Evolutionary conservation across 2,797 vertebrate species (phyloP), one percentile per base, ranked within the genome.

Genomic region (Pygocentrus nattereri): DNA sequence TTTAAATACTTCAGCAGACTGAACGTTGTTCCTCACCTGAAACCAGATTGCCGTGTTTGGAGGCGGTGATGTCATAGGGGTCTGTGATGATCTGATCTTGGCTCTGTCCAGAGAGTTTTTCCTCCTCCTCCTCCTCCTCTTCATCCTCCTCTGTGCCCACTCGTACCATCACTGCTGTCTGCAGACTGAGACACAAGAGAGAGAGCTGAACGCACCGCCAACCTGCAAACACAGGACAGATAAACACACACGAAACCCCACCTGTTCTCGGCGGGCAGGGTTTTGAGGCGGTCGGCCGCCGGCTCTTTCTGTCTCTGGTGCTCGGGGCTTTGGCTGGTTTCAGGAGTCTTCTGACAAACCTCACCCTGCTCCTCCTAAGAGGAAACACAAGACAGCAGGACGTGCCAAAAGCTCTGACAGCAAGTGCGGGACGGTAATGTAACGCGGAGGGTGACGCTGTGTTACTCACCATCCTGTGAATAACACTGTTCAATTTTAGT

Each of bases 81-180:
- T 67, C 71, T 18, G 68, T 80, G 18, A 81, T 68, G 7, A 80
- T 73, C 31, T 49, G 75, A 47, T 78, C 84, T 62, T 76, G 67
- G 79, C 74, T 54, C 31, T 68, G 81, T 50, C 18, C 70, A 41
- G 77, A 69, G 47, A 78, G 71, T 76, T 79, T 79, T 3, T 84
- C 78, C 3, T 80, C 81, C 0, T 85, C 82, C 3, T 79, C 81
- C 0, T 85, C 82, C 2, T 79, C 78, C 16, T 84, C 79, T 5
- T 87, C 84, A 2, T 84, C 82, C 18, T 85, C 86, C 65, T 84
- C 85, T 0, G 85, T 82, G 27, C 64, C 78, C 34, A 82, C 81
- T 4, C 82, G 82, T 19, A 85, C 85, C 83, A 86, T 76, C 47
- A 86, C 70, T 6, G 87, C 87, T 11, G 81, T 88, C 87, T 88